Evolutionary conservation across 2,113 vertebrate species (phyloP).

Genomic region (Chaetops frenatus): DNA sequence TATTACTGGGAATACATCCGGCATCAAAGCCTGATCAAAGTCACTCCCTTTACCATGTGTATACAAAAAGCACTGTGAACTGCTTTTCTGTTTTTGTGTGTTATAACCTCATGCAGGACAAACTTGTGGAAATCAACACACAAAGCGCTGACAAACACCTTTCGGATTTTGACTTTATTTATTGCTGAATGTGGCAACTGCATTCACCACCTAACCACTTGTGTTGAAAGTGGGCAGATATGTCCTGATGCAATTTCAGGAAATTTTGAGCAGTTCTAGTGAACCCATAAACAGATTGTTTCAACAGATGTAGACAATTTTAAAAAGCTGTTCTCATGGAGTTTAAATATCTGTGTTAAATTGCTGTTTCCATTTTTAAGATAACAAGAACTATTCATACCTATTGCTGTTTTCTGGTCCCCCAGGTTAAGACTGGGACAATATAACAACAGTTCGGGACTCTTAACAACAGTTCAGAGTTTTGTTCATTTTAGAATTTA

Average conservation of each 20-base stretch:
- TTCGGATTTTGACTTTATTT: background rate
- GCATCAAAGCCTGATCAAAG: background rate
- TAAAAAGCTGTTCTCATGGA: background rate
- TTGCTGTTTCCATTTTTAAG: background rate
- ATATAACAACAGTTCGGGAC: too few relatives aligned
- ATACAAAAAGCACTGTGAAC: background rate
- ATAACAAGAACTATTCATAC: background rate
- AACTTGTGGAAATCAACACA: background rate
- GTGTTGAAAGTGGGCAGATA: background rate
- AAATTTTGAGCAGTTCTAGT: background rate
- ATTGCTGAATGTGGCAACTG: background rate
- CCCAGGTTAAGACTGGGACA: background rate
- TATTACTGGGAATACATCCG: background rate
- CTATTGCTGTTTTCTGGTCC: background rate
- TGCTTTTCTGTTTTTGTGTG: background rate
- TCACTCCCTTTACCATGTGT: background rate
- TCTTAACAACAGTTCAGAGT: background rate
- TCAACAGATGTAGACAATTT: background rate
- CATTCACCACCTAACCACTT: fast-evolving
- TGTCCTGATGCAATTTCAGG: background rate
- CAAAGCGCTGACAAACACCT: background rate
- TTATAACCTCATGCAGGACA: background rate
- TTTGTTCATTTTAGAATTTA: background rate
- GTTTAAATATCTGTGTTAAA: background rate
- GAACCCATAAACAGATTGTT: background rate